These are phyloP conservation scores for Drosophila kanapiae DNA, from an alignment of 1,140 invertebrate genomes.

Conservation along the genomic window DNA sequence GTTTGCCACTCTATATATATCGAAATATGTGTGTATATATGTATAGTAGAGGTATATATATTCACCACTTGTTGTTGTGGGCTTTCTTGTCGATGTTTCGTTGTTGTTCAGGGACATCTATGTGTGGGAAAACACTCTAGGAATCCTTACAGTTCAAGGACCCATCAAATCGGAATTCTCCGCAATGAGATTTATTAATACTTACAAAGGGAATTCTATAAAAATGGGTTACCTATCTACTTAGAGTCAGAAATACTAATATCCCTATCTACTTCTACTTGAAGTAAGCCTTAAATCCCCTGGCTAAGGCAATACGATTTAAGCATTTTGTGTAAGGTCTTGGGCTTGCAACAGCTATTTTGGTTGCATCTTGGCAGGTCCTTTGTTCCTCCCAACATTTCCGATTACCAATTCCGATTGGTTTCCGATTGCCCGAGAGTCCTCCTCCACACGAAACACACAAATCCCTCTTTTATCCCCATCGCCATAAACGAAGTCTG, in stretches of 20 bases:
- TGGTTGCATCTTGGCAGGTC: constrained; percentile 5
- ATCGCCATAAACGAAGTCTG: constrained; percentile 48
- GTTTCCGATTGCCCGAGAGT: constrained; percentile 50
- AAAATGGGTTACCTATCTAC: background rate
- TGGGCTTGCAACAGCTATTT: background rate
- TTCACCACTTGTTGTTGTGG: constrained; percentile 49
- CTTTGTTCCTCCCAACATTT: constrained; percentile 36
- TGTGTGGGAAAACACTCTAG: background rate
- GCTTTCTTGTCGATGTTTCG: background rate
- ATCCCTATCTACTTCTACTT: background rate
- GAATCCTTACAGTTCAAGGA: constrained; percentile 1
- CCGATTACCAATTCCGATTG: constrained; percentile 56
- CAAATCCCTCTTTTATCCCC: constrained; percentile 45
- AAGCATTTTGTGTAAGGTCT: background rate
- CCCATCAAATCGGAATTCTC: background rate
- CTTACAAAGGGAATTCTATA: background rate
- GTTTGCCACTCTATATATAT: constrained; percentile 32
- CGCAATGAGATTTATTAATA: background rate
- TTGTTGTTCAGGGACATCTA: constrained; percentile 8
- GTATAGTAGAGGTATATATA: background rate
- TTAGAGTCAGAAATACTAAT: background rate
- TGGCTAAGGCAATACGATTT: too few relatives aligned
- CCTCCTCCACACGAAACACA: constrained; percentile 22
- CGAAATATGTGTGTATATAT: background rate
- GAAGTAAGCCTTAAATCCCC: background rate